These are phyloP conservation scores for Carassius carassius DNA, from an alignment of 2,113 vertebrate genomes.

Conservation along the genomic window DNA sequence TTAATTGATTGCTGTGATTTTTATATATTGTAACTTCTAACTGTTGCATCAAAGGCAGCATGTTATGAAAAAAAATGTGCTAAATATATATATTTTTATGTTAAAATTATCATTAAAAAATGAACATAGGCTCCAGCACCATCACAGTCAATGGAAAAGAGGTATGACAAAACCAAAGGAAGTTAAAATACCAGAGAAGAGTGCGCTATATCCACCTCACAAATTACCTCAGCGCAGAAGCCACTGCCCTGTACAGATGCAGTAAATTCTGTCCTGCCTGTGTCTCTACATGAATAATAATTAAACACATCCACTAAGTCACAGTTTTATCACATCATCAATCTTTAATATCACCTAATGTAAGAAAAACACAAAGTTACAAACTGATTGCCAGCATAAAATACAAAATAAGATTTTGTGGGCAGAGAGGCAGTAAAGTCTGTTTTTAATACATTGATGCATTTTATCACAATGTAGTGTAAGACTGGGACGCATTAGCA, in stretches of 20 bases:
- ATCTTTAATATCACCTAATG: conserved; percentile 49
- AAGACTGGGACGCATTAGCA: conserved; percentile 27
- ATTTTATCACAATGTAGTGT: conserved; percentile 10
- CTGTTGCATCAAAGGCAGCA: not conserved
- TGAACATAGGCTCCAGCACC: not conserved
- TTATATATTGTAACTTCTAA: not conserved
- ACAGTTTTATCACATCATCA: conserved; percentile 53
- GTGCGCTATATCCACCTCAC: conserved; percentile 12
- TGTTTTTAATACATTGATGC: conserved; percentile 22
- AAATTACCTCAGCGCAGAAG: conserved; percentile 41
- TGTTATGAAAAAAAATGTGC: not conserved
- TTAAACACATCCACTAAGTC: conserved; percentile 55
- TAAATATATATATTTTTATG: not conserved
- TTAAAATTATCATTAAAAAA: not conserved
- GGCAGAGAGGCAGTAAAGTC: conserved; percentile 16
- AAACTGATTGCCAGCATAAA: conserved; percentile 12
- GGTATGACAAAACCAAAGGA: not conserved
- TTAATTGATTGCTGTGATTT: not conserved
- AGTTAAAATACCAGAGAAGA: conserved; percentile 42
- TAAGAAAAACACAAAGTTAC: conserved; percentile 29
- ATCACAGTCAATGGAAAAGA: not conserved
- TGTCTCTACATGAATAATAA: conserved; percentile 61
- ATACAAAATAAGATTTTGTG: conserved; percentile 22
- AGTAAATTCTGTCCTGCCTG: conserved; percentile 50
- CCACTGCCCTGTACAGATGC: conserved; percentile 30